Conservation (phyloP, 2,797 vertebrate species). For the Typhlichthys eigenmanni region DNA sequence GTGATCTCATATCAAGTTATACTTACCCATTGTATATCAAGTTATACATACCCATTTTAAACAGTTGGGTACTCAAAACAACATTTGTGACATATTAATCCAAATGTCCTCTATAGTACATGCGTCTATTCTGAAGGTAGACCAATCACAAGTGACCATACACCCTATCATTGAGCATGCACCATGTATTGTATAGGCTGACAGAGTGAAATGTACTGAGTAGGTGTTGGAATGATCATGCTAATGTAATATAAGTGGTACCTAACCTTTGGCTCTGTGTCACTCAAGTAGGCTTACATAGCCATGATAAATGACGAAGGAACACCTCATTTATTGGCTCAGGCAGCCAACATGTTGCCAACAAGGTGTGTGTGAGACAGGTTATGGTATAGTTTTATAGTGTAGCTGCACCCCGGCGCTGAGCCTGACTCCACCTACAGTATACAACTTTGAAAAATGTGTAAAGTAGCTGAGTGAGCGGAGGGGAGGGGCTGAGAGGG, state of each 20-base stretch:
- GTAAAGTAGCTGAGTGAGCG: no score
- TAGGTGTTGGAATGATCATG: constrained; percentile 63
- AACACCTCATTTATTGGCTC: constrained; percentile 56
- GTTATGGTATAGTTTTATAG: not conserved
- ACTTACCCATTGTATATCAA: not conserved
- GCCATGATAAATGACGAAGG: constrained; percentile 65
- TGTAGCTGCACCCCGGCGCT: no score
- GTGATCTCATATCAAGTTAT: not conserved
- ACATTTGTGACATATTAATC: constrained; percentile 35
- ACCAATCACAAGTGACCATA: constrained; percentile 29
- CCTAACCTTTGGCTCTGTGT: constrained; percentile 16
- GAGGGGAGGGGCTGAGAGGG: no score
- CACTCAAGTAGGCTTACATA: constrained; percentile 54
- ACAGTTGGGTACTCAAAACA: constrained; percentile 18
- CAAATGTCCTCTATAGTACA: constrained; percentile 21
- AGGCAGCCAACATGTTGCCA: constrained; percentile 29
- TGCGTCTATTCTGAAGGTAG: constrained; percentile 15
- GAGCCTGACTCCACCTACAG: no score
- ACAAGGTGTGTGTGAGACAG: constrained; percentile 16
- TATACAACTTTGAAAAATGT: no score
- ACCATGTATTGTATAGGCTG: constrained; percentile 3
- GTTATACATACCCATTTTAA: not conserved
- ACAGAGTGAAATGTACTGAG: constrained; percentile 49
- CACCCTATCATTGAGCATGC: constrained; percentile 15
- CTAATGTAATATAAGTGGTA: constrained; percentile 55